A percentile compares a stretch with the other conserved stretches of the same genome.
Conservation (phyloP, 2,113 vertebrate genomes). For the Pseudorasbora parva region DNA sequence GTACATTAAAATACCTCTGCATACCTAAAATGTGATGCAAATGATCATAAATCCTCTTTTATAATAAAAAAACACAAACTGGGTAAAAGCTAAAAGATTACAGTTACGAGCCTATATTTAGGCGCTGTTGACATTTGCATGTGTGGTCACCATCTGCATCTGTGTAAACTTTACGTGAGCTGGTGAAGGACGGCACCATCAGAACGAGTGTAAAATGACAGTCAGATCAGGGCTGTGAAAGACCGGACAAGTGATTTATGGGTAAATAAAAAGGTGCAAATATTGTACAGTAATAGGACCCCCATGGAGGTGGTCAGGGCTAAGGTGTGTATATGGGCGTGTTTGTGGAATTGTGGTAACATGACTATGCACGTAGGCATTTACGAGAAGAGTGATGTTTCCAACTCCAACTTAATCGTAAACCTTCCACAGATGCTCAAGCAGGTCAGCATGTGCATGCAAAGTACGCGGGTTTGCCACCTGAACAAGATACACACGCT, state of each 20-base stretch:
- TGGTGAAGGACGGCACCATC: constrained; percentile 3
- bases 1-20: not conserved
- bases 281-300: constrained; percentile 47
- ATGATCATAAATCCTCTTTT: not conserved
- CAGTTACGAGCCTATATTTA: not conserved
- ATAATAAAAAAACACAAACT: not conserved
- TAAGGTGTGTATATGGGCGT: not conserved
- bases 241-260: constrained; percentile 46
- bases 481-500: constrained; percentile 40
- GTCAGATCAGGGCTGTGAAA: constrained; percentile 36
- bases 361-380: constrained; percentile 40
- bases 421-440: not conserved
- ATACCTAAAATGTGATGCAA: not conserved
- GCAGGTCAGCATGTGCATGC: constrained; percentile 39
- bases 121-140: not conserved
- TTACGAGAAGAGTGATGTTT: not conserved
- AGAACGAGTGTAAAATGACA: constrained; percentile 18
- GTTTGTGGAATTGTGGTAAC: constrained; percentile 38
- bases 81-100: not conserved
- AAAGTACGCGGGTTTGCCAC: not conserved
- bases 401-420: constrained; percentile 21
- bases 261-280: constrained; percentile 53
- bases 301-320: not conserved
- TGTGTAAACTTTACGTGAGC: not conserved
- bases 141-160: constrained; percentile 14